A percentile compares a stretch with the other conserved stretches of the same genome.
Conservation (phyloP, 2,888 invertebrate species). For the Dyspetes luteomarginatus region DNA sequence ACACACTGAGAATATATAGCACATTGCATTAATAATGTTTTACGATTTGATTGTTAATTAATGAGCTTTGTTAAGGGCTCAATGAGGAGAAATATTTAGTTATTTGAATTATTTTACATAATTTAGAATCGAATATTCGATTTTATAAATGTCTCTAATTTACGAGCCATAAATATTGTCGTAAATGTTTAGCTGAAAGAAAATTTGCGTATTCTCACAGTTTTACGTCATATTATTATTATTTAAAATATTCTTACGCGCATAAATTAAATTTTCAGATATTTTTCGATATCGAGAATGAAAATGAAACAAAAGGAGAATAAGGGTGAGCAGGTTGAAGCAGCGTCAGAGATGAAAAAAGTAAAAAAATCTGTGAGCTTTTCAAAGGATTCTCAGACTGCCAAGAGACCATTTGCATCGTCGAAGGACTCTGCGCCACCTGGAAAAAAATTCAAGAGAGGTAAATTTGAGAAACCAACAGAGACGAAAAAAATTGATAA, state of each 20-base stretch:
- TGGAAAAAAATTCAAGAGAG: slow-evolving; percentile 45
- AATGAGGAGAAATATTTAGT: no score
- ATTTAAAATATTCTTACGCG: neutral
- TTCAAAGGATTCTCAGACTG: slow-evolving; percentile 29
- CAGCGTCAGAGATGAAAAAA: slow-evolving; percentile 40
- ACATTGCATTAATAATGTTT: no score
- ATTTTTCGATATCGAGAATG: neutral
- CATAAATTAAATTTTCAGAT: neutral
- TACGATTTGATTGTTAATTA: no score
- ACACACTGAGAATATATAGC: neutral
- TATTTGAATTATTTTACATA: no score
- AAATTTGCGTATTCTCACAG: neutral
- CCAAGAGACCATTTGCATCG: slow-evolving; percentile 20
- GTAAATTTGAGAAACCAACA: slow-evolving; percentile 64
- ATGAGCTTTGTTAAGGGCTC: no score
- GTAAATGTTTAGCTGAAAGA: no score
- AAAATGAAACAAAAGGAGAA: slow-evolving; percentile 60
- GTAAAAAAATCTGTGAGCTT: slow-evolving; percentile 58
- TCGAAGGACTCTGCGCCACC: neutral
- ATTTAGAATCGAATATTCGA: no score
- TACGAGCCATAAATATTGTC: no score
- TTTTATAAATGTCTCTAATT: no score
- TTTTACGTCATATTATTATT: neutral
- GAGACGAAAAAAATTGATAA: slow-evolving; percentile 46
- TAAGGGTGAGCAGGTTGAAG: slow-evolving; percentile 7